Evolutionary conservation across 92 coral and sea anemone species (phyloP).

Genomic region (Diadumene lineata): DNA sequence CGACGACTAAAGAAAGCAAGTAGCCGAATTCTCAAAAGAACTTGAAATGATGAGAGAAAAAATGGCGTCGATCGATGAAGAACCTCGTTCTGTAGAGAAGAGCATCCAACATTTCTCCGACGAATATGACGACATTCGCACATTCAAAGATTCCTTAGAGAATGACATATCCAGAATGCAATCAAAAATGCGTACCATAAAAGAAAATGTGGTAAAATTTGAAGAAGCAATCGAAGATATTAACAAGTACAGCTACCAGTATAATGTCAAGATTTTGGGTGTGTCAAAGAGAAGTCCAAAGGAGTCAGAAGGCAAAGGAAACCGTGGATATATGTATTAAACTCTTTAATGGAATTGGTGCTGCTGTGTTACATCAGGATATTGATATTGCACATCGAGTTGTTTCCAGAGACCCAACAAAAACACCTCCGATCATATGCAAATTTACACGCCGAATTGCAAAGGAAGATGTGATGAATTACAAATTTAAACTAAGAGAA

Average conservation of each 20-base stretch:
- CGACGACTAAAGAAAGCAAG: constrained; percentile 22
- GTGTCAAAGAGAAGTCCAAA: constrained; percentile 4
- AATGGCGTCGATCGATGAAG: constrained; percentile 24
- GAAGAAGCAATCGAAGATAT: constrained; percentile 21
- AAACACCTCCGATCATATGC: constrained; percentile 11
- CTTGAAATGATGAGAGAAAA: constrained; percentile 18
- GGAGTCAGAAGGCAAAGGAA: constrained; percentile 25
- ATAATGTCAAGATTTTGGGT: constrained; percentile 30
- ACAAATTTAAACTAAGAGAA: background rate
- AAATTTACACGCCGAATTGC: constrained; percentile 24
- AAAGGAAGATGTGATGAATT: constrained; percentile 26
- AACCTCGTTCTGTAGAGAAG: constrained; percentile 8
- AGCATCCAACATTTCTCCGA: constrained; percentile 15
- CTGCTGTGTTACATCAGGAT: constrained; percentile 5
- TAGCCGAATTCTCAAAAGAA: constrained; percentile 19
- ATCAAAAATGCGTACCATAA: background rate
- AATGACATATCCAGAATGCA: background rate
- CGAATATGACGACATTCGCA: constrained; percentile 12
- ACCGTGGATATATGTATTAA: constrained; percentile 18
- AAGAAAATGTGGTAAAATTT: background rate
- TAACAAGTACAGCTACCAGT: constrained; percentile 19
- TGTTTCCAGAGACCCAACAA: background rate
- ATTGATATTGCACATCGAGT: constrained; percentile 26
- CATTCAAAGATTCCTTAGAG: background rate
- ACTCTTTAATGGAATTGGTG: constrained; percentile 24